phyloP scores from a whole-genome alignment of 2,888 invertebrate genomes.

The Geophilus truncorum region DNA sequence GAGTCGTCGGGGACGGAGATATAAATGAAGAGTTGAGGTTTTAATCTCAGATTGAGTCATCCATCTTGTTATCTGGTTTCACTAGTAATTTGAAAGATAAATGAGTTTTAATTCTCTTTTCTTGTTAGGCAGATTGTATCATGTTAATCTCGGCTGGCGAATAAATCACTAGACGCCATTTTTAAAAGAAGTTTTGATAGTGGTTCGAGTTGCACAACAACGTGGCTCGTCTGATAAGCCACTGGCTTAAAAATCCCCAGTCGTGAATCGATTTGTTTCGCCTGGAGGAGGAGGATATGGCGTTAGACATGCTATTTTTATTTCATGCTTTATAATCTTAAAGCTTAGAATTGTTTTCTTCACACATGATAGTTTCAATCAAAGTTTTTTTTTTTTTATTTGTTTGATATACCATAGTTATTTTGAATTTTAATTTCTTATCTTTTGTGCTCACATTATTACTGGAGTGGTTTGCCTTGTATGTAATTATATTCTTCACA shows the following conservation, averaged over 20 bases:
- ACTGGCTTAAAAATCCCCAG: neutral
- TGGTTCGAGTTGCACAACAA: neutral
- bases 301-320: neutral
- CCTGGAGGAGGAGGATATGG: neutral
- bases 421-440: too few species aligned
- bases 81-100: neutral
- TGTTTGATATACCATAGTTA: too few species aligned
- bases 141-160: neutral
- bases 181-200: neutral
- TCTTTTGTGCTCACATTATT: too few species aligned
- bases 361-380: too few species aligned
- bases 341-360: too few species aligned
- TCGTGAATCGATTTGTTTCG: neutral
- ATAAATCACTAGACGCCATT: neutral
- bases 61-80: constrained; percentile 10
- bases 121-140: neutral
- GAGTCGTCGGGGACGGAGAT: neutral
- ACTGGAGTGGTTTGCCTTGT: too few species aligned
- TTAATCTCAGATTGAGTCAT: neutral
- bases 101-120: constrained; percentile 5
- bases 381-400: too few species aligned
- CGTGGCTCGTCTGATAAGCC: neutral
- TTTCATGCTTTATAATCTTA: neutral
- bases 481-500: too few species aligned
- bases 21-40: neutral